Base-by-base conservation (phyloP, 2,113 vertebrate species). In the Apteryx mantelli region DNA sequence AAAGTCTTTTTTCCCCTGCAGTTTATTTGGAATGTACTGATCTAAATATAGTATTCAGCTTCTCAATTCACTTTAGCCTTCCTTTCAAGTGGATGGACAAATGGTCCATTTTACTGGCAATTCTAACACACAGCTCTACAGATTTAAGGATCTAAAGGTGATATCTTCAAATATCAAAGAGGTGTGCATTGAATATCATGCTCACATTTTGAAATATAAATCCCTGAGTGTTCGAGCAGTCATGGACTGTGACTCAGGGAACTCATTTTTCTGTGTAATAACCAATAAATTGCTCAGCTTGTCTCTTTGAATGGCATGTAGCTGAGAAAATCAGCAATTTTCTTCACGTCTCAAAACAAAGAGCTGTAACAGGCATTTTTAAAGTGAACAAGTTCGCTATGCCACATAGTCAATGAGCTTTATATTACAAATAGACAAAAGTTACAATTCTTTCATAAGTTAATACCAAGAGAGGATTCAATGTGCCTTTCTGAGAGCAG, bases 261-360 rank as follows among this genome's bases (percentile, higher is more conserved):
- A 77, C 13, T 46, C 0, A 52, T 77, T 95, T 93, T 79, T 46
- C 44, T 40, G 6, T 60, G 9, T 60, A 85, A 93, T 56, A 91
- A 28, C 7, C 28, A 80, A 4, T 16, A 42, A 78, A 86, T 63
- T 82, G 16, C 13, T 89, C 32, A 22, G 7, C 15, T 81, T 86
- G 9, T 70, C 21, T 70, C 3, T 60, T 80, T 80, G 58, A 74
- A 70, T 66, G 21, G 17, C 3, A 2, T 50, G 48, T 46, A 68
- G 36, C 34, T 73, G 34, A 76, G 46, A 88, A 94, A 95, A 94
- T 83, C 30, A 80, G 32, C 14, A 70, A 73, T 91, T 95, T 83
- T 71, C 30, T 73, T 80, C 63, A 80, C 38, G 11, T 93, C 63
- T 94, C 22, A 68, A 79, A 94, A 48, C 8, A 89, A 34, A 82